phyloP scores from a whole-genome alignment of 2,888 invertebrate species.

The Hoplodrina blanda region DNA sequence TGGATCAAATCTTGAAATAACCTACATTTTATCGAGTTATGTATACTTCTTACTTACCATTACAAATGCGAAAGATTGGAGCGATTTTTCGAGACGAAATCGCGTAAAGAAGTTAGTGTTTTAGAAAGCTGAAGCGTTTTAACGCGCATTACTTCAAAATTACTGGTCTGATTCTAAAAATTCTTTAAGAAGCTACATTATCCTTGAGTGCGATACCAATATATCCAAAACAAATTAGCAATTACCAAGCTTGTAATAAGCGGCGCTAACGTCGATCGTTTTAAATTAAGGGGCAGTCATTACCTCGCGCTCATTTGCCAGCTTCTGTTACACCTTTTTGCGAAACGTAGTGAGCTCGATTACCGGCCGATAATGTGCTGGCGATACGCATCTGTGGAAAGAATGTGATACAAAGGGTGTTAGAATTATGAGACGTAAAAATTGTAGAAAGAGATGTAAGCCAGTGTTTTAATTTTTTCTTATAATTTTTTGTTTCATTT shows the following conservation, averaged over 20 bases:
- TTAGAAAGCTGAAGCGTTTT: no score
- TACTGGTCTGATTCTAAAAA: no score
- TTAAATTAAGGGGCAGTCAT: conserved; percentile 86
- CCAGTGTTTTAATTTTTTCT: no score
- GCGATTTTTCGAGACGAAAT: no score
- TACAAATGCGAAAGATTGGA: no score
- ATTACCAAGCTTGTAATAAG: conserved; percentile 76
- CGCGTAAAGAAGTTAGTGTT: no score
- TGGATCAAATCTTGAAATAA: no score
- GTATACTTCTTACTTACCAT: no score
- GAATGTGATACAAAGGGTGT: conserved; percentile 77
- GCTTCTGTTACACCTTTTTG: conserved; percentile 90
- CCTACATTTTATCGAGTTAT: no score
- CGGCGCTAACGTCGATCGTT: conserved; percentile 73
- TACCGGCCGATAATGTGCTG: conserved; percentile 82
- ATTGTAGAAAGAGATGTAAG: neutral
- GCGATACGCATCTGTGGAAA: conserved; percentile 78
- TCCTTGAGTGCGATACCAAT: neutral
- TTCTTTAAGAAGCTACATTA: no score
- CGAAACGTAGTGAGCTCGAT: conserved; percentile 77
- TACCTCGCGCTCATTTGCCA: conserved; percentile 79
- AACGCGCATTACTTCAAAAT: no score
- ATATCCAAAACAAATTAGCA: conserved; percentile 77
- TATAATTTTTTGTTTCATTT: no score
- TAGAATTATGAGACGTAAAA: conserved; percentile 9